Evolutionary conservation across 2,113 vertebrate species (phyloP).

Genomic region (Hyperoodon ampullatus): DNA sequence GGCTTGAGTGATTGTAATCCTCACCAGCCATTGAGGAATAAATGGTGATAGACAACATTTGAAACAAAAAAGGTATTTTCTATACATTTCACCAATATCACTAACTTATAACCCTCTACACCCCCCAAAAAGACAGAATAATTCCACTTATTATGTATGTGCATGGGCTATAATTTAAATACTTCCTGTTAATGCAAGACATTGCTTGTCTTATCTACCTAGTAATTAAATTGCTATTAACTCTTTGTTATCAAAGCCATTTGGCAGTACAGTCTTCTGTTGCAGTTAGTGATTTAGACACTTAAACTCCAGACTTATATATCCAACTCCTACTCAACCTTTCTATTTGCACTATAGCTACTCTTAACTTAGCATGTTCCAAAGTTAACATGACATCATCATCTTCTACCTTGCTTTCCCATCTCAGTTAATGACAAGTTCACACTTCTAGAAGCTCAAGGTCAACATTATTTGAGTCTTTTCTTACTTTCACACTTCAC

Average conservation of each 20-base stretch:
- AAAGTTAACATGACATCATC: not conserved
- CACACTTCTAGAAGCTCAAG: not conserved
- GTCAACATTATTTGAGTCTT: not conserved
- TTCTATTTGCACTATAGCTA: not conserved
- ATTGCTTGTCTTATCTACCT: not conserved
- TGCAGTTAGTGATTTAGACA: not conserved
- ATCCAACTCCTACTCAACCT: not conserved
- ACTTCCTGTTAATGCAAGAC: not conserved
- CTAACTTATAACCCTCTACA: not conserved
- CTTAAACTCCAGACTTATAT: not conserved
- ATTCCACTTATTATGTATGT: not conserved
- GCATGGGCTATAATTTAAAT: not conserved
- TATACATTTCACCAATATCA: not conserved
- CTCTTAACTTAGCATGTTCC: not conserved
- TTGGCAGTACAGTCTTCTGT: not conserved
- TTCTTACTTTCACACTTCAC: not conserved
- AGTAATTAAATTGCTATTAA: slow-evolving; percentile 7
- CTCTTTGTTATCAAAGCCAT: not conserved
- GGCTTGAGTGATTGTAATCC: not conserved
- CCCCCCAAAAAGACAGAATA: not conserved
- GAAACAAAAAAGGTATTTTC: not conserved
- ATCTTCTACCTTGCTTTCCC: not conserved
- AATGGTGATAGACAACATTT: not conserved
- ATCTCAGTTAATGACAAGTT: not conserved
- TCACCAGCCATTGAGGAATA: not conserved